Evolutionary conservation across 2,113 vertebrate species (phyloP), one percentile per base, ranked within the genome.

Genomic region (Pteropus alecto): DNA sequence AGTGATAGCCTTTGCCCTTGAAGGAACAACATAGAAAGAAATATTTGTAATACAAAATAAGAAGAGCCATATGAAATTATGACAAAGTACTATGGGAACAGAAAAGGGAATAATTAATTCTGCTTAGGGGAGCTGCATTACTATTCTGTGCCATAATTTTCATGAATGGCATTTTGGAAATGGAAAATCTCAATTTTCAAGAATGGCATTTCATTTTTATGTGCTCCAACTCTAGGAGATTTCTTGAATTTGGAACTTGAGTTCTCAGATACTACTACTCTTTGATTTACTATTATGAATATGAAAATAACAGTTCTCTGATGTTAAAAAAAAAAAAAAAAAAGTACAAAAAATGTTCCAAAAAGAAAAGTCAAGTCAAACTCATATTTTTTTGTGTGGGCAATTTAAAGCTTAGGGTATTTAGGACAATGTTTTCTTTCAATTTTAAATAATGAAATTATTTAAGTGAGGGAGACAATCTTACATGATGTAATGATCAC

Each of bases 381-480:
- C 6, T 95, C 48, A 33, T 30, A 30, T 71, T 73, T 65, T 15
- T 51, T 63, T 63, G 51, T 79, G 38, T 51, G 15, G 61, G 11
- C 16, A 92, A 73, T 38, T 90, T 82, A 87, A 96, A 87, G 12
- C 24, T 83, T 22, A 73, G 38, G 8, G 24, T 63, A 90, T 63
- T 68, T 76, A 22, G 24, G 46, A 24, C 41, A 87, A 67, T 22
- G 18, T 41, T 88, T 95, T 87, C 61, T 82, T 65, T 85, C 26
- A 33, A 63, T 84, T 87, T 84, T 87, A 91, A 95, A 46, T 35
- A 60, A 60, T 48, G 79, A 61, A 93, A 60, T 48, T 79, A 93
- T 58, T 60, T 68, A 73, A 48, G 24, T 74, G 61, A 90, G 56
- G 2, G 35, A 96, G 28, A 78, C 54, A 91, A 70, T 81, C 41